These are phyloP conservation scores for Aphelenchoides avenae DNA, from an alignment of 1,140 invertebrate species.

Conservation along the genomic window DNA sequence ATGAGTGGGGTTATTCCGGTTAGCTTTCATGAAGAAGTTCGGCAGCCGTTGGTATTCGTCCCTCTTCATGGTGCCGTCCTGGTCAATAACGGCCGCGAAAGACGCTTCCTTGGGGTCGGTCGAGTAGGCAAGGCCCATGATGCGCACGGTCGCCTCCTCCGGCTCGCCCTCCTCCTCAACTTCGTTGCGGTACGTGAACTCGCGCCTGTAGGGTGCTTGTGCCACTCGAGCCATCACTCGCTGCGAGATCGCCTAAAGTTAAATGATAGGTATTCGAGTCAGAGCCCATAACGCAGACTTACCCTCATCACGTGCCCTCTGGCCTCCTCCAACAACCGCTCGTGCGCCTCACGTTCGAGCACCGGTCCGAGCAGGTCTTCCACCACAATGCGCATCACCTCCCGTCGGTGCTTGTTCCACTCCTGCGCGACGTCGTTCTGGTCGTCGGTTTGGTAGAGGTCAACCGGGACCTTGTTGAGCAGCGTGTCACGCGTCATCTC, in stretches of 20 bases:
- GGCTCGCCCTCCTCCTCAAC: constrained; percentile 75
- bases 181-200: constrained; percentile 37
- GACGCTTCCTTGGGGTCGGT: constrained; percentile 79
- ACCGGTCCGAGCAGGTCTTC: constrained; percentile 80
- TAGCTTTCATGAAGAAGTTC: constrained; percentile 73
- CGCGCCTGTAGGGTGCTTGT: constrained; percentile 30
- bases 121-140: constrained; percentile 81
- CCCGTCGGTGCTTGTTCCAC: constrained; percentile 83
- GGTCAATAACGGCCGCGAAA: constrained; percentile 78
- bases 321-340: constrained; percentile 76
- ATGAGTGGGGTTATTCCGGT: constrained; percentile 69
- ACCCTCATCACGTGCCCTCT: constrained; percentile 78
- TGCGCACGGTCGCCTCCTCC: constrained; percentile 75
- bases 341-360: constrained; percentile 80
- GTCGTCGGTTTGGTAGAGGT: constrained; percentile 22
- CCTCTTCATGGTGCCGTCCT: constrained; percentile 78
- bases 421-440: constrained; percentile 70
- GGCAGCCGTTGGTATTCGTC: constrained; percentile 83
- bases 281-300: constrained; percentile 9
- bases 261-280: neutral
- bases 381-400: constrained; percentile 81
- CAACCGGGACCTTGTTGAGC: constrained; percentile 1
- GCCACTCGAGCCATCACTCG: neutral
- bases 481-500: constrained; percentile 4
- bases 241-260: constrained; percentile 1